A percentile compares a stretch with the other conserved stretches of the same genome.
These are phyloP conservation scores for Heliocidaris erythrogramma DNA, from an alignment of 35 echinoderm and acorn worm species.

Conservation along the genomic window DNA sequence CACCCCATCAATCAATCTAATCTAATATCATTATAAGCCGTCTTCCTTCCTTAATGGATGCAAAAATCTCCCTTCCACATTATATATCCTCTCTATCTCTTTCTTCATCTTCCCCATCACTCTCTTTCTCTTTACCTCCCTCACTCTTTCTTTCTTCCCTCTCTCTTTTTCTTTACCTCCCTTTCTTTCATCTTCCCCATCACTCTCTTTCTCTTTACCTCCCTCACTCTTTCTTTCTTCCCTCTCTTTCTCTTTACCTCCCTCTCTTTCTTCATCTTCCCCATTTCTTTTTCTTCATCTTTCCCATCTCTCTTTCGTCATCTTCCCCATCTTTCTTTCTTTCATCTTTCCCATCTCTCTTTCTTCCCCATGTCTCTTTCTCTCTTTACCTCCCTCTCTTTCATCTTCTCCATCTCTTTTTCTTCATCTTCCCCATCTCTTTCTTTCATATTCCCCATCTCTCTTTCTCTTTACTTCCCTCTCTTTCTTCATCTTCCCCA, in stretches of 20 bases:
- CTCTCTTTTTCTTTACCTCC: too few species aligned
- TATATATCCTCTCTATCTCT: background rate
- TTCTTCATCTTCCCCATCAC: background rate
- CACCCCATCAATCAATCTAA: slow-evolving; percentile 24
- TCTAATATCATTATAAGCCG: background rate
- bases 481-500: background rate
- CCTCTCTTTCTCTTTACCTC: background rate
- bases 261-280: background rate
- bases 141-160: background rate
- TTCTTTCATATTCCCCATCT: background rate
- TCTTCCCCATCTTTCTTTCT: background rate
- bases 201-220: background rate
- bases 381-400: too few species aligned
- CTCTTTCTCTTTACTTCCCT: too few species aligned
- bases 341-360: background rate
- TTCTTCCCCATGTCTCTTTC: background rate
- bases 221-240: background rate
- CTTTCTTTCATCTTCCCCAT: background rate
- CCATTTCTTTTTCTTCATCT: background rate
- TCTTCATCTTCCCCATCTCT: background rate
- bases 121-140: background rate
- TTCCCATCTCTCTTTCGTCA: background rate
- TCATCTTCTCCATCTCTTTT: background rate
- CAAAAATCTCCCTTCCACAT: background rate
- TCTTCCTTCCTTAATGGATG: background rate